Base-by-base conservation (phyloP, 2,113 vertebrate genomes). In the Saimiri boliviensis region DNA sequence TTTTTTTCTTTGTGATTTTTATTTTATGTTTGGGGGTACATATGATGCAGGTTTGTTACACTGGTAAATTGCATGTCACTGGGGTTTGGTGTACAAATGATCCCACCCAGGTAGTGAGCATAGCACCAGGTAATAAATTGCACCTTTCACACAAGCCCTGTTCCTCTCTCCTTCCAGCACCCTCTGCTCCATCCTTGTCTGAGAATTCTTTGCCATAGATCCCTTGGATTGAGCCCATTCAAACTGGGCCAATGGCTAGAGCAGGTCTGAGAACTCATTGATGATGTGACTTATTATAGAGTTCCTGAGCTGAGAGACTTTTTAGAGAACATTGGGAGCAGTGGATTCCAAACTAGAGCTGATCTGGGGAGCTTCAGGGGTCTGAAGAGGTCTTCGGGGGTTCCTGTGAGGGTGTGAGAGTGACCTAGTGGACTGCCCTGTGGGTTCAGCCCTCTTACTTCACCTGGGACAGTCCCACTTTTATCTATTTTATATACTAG, bases 241-340 rank as follows among this genome's bases (percentile, higher is more conserved):
- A 70, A 35, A 40, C 54, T 13, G 30, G 7, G 17, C 14, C 40
- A 45, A 35, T 66, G 47, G 42, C 45, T 63, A 37, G 27, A 77
- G 32, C 1, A 10, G 19, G 1, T 71, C 35, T 84, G 68, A 79
- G 68, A 79, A 76, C 0, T 42, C 0, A 0, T 11, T 35, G 30
- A 85, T 73, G 8, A 63, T 3, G 7, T 16, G 17, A 40, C 23
- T 58, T 12, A 40, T 68, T 63, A 35, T 73, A 21, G 60, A 60
- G 25, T 70, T 76, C 45, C 32, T 40, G 30, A 70, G 3, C 20
- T 80, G 32, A 60, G 71, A 52, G 16, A 9, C 25, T 86, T 68
- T 25, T 89, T 52, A 71, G 25, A 60, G 66, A 83, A 52, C 8
- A 47, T 19, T 23, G 16, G 10, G 16, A 30, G 12, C 3, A 6